These are phyloP conservation scores for Pomatostomus ruficeps DNA, from an alignment of 2,113 vertebrate genomes.

Conservation along the genomic window DNA sequence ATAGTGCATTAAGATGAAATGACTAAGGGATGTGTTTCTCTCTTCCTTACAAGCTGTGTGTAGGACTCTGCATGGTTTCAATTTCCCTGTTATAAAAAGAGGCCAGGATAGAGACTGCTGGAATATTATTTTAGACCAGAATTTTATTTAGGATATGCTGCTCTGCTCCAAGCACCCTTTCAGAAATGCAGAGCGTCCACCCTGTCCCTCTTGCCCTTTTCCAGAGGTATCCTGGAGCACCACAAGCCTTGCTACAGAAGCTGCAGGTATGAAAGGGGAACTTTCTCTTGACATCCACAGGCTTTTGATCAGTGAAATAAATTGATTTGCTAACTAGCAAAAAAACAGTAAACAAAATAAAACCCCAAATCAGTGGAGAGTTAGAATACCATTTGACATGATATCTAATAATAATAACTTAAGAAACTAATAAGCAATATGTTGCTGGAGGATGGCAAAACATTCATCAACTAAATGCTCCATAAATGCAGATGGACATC, in stretches of 20 bases:
- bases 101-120: neutral
- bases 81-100: neutral
- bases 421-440: neutral
- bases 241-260: neutral
- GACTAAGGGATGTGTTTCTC: neutral
- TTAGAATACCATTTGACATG: neutral
- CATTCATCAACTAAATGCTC: neutral
- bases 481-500: neutral
- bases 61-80: neutral
- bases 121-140: neutral
- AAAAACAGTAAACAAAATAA: neutral
- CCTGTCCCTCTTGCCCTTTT: neutral
- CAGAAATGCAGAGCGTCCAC: neutral
- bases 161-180: neutral
- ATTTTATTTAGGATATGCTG: neutral
- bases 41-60: neutral
- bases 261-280: neutral
- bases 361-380: neutral
- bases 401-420: neutral
- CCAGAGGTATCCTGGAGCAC: neutral
- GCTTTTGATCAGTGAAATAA: neutral
- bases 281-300: neutral
- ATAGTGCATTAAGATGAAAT: neutral
- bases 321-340: neutral
- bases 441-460: neutral